These are phyloP conservation scores for Dascillus cervinus DNA, from an alignment of 2,888 invertebrate species.

Conservation along the genomic window DNA sequence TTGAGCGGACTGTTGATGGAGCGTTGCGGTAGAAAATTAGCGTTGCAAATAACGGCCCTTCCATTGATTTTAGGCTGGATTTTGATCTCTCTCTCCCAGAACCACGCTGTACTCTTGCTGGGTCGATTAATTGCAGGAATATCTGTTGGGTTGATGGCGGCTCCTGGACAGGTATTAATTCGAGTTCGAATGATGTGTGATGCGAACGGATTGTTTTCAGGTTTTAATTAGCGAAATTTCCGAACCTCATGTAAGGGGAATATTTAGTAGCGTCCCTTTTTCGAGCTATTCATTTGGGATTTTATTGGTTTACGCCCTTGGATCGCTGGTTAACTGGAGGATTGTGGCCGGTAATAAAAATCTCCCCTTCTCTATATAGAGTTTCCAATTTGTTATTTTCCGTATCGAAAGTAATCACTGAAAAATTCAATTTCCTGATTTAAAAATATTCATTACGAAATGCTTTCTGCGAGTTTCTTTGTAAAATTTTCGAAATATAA, in stretches of 20 bases:
- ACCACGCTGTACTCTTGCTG: slow-evolving; percentile 51
- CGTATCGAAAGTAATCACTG: too few relatives aligned
- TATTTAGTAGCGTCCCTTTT: slow-evolving; percentile 63
- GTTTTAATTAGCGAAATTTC: slow-evolving; percentile 70
- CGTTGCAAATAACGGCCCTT: slow-evolving; percentile 55
- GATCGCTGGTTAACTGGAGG: slow-evolving; percentile 62
- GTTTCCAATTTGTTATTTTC: neutral
- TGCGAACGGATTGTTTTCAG: slow-evolving; percentile 48
- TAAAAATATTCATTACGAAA: too few relatives aligned
- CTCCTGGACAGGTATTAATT: slow-evolving; percentile 60
- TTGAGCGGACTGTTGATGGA: slow-evolving; percentile 66
- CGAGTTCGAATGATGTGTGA: too few relatives aligned
- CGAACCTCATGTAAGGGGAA: slow-evolving; percentile 61
- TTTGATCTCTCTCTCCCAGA: slow-evolving; percentile 49
- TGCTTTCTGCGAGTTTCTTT: too few relatives aligned
- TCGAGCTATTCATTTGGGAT: slow-evolving; percentile 71
- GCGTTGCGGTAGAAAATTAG: slow-evolving; percentile 57
- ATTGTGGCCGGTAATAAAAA: slow-evolving; percentile 54
- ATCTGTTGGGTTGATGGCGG: slow-evolving; percentile 65
- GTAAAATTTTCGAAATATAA: too few relatives aligned
- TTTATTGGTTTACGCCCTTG: slow-evolving; percentile 62
- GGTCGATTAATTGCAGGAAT: slow-evolving; percentile 65
- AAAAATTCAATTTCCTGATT: too few relatives aligned
- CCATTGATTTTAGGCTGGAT: slow-evolving; percentile 65
- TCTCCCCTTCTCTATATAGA: too few relatives aligned